A percentile compares a stretch with the other conserved stretches of the same genome.
phyloP scores from a whole-genome alignment of 1,140 invertebrate species.

The Dinothrombium tinctorium region DNA sequence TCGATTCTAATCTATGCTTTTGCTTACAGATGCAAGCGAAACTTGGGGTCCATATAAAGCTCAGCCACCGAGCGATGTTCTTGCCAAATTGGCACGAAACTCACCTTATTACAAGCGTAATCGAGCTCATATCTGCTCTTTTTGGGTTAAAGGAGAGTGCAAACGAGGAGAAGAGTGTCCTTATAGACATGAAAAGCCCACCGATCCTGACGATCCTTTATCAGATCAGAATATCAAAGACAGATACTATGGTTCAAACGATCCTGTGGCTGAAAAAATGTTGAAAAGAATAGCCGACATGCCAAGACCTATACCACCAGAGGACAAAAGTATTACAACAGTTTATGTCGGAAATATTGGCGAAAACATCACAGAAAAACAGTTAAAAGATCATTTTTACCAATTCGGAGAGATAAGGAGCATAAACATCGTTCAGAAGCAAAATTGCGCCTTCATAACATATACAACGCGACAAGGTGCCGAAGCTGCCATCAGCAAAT shows the following conservation, averaged over 20 bases:
- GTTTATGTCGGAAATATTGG: constrained; percentile 81
- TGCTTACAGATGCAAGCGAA: constrained; percentile 22
- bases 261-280: constrained; percentile 94
- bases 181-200: constrained; percentile 94
- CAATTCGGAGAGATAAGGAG: constrained; percentile 96
- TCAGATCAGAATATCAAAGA: constrained; percentile 99
- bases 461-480: constrained; percentile 70
- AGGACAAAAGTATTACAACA: constrained; percentile 87
- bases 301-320: constrained; percentile 79
- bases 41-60: constrained; percentile 28
- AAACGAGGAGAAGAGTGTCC: constrained; percentile 97
- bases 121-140: constrained; percentile 94
- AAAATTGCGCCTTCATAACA: constrained; percentile 94
- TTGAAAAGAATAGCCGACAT: constrained; percentile 68
- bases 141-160: constrained; percentile 98
- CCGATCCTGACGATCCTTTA: constrained; percentile 94
- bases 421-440: constrained; percentile 66
- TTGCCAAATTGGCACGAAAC: constrained; percentile 81
- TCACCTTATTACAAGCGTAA: constrained; percentile 98
- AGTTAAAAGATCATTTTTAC: constrained; percentile 80
- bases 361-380: constrained; percentile 64
- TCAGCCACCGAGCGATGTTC: constrained; percentile 40
- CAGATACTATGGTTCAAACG: constrained; percentile 89
- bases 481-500: constrained; percentile 79
- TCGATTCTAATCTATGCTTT: background rate